Evolutionary conservation across 2,113 vertebrate species (phyloP).

Genomic region (Natator depressus): DNA sequence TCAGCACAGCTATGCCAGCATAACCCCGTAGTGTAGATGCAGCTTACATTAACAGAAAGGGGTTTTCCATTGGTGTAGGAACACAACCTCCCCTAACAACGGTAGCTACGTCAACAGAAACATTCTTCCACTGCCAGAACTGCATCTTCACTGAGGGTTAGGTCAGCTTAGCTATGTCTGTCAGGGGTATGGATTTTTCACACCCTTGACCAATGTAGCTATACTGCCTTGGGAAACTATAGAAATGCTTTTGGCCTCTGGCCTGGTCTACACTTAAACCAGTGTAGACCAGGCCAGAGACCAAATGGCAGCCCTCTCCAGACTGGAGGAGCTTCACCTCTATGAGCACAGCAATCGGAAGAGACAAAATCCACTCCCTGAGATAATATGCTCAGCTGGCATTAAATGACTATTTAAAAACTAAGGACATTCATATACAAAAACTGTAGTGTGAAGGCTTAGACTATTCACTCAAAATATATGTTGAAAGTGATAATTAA

Average conservation of each 20-base stretch:
- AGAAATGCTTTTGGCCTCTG: too few species aligned
- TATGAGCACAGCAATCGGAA: background rate
- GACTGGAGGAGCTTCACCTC: background rate
- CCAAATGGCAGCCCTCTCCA: background rate
- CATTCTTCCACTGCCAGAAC: background rate
- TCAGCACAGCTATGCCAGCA: background rate
- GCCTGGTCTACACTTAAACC: too few species aligned
- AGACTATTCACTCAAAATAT: background rate
- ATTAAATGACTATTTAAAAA: rapidly evolving
- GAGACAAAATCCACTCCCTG: background rate
- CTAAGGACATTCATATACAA: background rate
- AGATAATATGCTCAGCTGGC: background rate
- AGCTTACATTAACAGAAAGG: background rate
- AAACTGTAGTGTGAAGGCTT: background rate
- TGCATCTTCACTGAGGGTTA: background rate
- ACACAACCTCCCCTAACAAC: background rate
- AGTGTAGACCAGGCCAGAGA: background rate
- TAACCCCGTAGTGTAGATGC: background rate
- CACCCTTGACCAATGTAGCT: background rate
- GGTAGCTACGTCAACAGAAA: background rate
- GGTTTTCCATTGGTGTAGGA: background rate
- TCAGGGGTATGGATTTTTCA: background rate
- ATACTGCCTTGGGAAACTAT: background rate
- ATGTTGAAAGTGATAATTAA: background rate
- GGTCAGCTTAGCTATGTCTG: background rate